These are phyloP conservation scores for Drosophila helvetica DNA, from an alignment of 2,888 invertebrate genomes.

Conservation along the genomic window DNA sequence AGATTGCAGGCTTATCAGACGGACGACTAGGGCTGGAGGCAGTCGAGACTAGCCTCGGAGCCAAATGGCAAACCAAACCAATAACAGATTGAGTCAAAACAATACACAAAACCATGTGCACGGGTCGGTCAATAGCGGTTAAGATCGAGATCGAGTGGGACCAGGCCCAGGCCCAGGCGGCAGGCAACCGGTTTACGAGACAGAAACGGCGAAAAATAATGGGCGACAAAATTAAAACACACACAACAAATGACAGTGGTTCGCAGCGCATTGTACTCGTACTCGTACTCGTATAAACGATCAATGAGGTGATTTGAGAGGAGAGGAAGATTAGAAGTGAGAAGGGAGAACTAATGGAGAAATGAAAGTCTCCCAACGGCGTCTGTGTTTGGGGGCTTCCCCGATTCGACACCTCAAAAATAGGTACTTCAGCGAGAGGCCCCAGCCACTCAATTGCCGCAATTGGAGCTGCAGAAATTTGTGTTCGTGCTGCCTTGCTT, in stretches of 20 bases:
- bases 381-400: background rate
- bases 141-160: conserved; percentile 44
- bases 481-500: conserved; percentile 2
- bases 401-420: background rate
- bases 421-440: background rate
- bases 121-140: conserved; percentile 50
- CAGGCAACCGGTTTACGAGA: conserved; percentile 48
- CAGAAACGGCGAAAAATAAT: conserved; percentile 56
- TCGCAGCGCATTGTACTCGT: conserved; percentile 33
- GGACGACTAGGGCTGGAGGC: background rate
- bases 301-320: conserved; percentile 20
- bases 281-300: conserved; percentile 16
- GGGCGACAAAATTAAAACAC: conserved; percentile 44
- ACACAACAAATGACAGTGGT: conserved; percentile 65
- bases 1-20: conserved; percentile 34
- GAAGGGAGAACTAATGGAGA: background rate
- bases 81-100: conserved; percentile 23
- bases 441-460: background rate
- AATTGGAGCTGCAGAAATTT: conserved; percentile 5
- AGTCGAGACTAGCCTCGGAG: conserved; percentile 12
- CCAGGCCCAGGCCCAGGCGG: conserved; percentile 1
- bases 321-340: conserved; percentile 35
- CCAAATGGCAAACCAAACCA: background rate
- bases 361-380: background rate
- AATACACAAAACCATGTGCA: conserved; percentile 36